Evolutionary conservation across 2,888 invertebrate genomes (phyloP).

Genomic region (Aquatica leii): DNA sequence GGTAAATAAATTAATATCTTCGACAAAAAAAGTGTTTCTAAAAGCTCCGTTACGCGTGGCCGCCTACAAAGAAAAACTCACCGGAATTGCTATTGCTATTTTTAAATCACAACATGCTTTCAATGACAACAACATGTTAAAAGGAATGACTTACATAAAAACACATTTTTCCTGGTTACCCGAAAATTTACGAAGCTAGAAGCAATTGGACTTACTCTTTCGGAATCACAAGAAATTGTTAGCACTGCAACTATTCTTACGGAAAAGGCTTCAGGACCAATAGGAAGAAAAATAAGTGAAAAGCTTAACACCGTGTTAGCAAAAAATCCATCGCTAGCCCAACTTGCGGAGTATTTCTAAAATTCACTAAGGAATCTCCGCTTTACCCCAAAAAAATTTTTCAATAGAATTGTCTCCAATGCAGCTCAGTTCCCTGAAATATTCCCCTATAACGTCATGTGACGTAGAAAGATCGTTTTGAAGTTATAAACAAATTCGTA

Average conservation of each 20-base stretch:
- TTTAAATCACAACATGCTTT: constrained; percentile 15
- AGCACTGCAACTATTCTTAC: no score
- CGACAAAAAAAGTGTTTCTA: constrained; percentile 12
- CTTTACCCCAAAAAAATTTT: no score
- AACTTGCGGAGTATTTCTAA: no score
- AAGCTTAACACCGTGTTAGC: no score
- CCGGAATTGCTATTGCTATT: constrained; percentile 9
- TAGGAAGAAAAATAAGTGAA: constrained; percentile 3
- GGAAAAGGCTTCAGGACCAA: neutral
- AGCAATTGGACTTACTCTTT: constrained; percentile 14
- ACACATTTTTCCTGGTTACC: constrained; percentile 15
- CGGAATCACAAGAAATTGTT: constrained; percentile 2
- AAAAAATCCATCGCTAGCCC: no score
- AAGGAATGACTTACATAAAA: constrained; percentile 11
- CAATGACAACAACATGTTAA: constrained; percentile 14
- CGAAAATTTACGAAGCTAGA: constrained; percentile 10
- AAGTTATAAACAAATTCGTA: no score
- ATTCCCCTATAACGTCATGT: no score
- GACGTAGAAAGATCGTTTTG: no score
- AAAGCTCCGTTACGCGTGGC: constrained; percentile 12
- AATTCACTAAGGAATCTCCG: no score
- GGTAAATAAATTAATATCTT: constrained; percentile 5
- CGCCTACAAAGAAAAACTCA: constrained; percentile 5
- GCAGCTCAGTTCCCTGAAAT: no score
- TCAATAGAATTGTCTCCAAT: no score